Evolutionary conservation across 2,888 invertebrate species (phyloP), one percentile per base, ranked within the genome.

Genomic region (Hydriomena furcata): DNA sequence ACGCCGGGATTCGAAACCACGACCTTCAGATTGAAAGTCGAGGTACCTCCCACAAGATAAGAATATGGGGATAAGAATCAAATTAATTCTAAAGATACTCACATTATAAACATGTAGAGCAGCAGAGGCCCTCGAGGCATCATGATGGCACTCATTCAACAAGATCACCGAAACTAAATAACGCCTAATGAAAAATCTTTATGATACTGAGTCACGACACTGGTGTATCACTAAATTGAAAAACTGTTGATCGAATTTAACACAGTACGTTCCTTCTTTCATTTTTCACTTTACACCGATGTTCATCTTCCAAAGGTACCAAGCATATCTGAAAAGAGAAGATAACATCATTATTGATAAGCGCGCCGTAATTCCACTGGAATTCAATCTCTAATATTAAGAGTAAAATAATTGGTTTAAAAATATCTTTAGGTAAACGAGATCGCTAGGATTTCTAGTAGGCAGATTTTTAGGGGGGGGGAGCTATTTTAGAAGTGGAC

Each of bases 31-130:
- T n/a, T n/a, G n/a, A n/a, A n/a, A n/a, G n/a, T n/a, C 17, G 17
- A 17, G 17, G 17, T 3, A 3, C 17, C 17, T 17, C 17, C 4
- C 17, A 17, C 17, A 3, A 17, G 17, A 4, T 4, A 2, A 17
- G 4, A 2, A 17, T n/a, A n/a, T n/a, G n/a, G n/a, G n/a, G n/a
- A n/a, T n/a, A n/a, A n/a, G n/a, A n/a, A n/a, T n/a, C 17, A 17
- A 4, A 2, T 17, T 17, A 4, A 17, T 17, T 17, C 2, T 3
- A 17, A 17, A 17, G 17, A n/a, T 82, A 88, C 88, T 88, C 55
- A 87, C 88, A 83, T 78, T 61, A 78, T 71, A 49, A 76, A 74
- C 60, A 78, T 65, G 71, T 73, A 79, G 63, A 80, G 73, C 63
- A 79, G 64, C 48, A 79, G 68, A 60, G 72, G 68, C 67, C 73